Percentiles rank a stretch among this genome's conserved stretches.
Conservation (phyloP, 2,113 vertebrate species). For the Equus quagga region DNA sequence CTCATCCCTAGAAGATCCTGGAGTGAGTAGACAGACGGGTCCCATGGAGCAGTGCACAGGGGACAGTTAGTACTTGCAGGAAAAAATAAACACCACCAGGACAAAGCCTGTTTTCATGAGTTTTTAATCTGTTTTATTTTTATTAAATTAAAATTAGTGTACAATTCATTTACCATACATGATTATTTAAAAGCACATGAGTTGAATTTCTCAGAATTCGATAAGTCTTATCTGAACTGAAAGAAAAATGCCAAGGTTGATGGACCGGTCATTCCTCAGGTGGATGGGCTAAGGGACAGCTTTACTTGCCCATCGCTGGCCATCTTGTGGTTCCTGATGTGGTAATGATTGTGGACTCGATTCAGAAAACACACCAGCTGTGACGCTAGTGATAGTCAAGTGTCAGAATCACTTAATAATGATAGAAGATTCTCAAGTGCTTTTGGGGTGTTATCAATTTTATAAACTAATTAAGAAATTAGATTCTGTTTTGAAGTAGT, state of each 20-base stretch:
- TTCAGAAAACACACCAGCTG: accelerated
- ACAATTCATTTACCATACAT: neutral
- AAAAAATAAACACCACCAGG: neutral
- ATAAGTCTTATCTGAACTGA: neutral
- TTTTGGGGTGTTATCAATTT: neutral
- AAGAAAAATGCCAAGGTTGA: neutral
- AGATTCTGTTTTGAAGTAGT: neutral
- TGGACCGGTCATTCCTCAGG: no score
- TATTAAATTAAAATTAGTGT: neutral
- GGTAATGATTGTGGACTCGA: accelerated
- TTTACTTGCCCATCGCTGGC: neutral
- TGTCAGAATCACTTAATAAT: neutral
- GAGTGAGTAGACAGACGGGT: no score
- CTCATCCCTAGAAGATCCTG: neutral
- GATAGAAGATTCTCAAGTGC: neutral
- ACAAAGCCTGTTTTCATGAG: neutral
- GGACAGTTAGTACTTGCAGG: no score
- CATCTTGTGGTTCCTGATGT: accelerated
- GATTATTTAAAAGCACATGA: neutral
- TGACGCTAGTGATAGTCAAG: neutral
- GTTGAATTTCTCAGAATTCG: neutral
- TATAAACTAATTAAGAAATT: neutral
- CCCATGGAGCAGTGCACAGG: no score
- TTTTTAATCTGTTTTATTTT: neutral
- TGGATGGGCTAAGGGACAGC: accelerated